These are phyloP conservation scores for Myxocyprinus asiaticus DNA, from an alignment of 2,113 vertebrate species.

Conservation along the genomic window DNA sequence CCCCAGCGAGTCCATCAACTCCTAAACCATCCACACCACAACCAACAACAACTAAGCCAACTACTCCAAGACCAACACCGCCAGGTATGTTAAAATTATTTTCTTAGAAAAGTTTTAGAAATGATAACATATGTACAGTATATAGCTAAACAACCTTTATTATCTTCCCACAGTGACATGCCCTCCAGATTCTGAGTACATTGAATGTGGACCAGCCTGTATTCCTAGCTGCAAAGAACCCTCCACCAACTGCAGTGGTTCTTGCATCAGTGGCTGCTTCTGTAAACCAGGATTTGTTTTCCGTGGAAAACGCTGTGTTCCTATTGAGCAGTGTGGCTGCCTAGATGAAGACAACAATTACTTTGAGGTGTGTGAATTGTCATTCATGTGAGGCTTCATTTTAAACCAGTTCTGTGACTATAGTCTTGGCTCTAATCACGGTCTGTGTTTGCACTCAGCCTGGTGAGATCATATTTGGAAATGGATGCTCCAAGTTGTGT, in stretches of 20 bases:
- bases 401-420: neutral
- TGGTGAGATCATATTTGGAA: constrained; percentile 72
- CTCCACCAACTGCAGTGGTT: constrained; percentile 68
- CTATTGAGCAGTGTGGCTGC: constrained; percentile 74
- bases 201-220: constrained; percentile 71
- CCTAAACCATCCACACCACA: too few species aligned
- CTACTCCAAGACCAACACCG: too few species aligned
- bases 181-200: constrained; percentile 69
- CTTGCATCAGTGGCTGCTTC: constrained; percentile 77
- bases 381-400: neutral
- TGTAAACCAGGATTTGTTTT: constrained; percentile 79
- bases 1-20: too few species aligned
- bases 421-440: neutral
- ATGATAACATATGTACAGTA: too few species aligned
- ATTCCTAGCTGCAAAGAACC: constrained; percentile 70
- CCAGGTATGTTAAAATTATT: too few species aligned
- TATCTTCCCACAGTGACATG: constrained; percentile 59
- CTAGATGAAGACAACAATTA: constrained; percentile 74
- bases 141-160: neutral
- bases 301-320: constrained; percentile 68
- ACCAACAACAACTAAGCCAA: too few species aligned
- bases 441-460: constrained; percentile 60
- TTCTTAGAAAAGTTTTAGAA: too few species aligned
- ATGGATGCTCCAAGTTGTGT: constrained; percentile 75
- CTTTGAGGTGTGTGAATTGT: constrained; percentile 68